phyloP scores from a whole-genome alignment of 1,140 invertebrate species.

The Pollicipes pollicipes region DNA sequence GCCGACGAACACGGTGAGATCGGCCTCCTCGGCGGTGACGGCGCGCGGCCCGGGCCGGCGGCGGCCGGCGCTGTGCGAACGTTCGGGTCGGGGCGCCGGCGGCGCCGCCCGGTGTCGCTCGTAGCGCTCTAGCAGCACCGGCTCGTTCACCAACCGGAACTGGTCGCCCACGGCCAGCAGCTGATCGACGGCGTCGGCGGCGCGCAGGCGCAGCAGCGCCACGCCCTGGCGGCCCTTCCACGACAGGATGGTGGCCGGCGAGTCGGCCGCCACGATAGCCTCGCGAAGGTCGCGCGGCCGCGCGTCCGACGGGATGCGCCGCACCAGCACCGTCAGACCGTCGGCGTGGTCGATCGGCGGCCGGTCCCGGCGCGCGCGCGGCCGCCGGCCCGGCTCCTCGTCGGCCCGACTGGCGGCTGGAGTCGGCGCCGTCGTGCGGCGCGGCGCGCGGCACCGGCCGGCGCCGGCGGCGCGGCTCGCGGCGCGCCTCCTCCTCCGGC shows the following conservation, averaged over 20 bases:
- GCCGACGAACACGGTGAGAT: background rate
- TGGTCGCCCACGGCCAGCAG: background rate
- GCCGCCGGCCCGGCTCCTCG: background rate
- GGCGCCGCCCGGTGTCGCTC: background rate
- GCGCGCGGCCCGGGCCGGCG: no score
- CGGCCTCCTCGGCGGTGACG: background rate
- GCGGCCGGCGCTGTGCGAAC: background rate
- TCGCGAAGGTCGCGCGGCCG: background rate
- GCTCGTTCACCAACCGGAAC: background rate
- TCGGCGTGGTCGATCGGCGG: background rate
- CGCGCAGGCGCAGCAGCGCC: background rate
- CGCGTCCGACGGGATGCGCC: background rate
- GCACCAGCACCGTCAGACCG: background rate
- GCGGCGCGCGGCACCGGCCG: constrained; percentile 31
- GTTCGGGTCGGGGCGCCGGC: background rate
- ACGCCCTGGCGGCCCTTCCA: background rate
- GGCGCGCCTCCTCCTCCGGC: constrained; percentile 46
- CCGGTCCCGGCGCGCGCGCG: background rate
- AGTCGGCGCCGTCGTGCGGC: constrained; percentile 20
- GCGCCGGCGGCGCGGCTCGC: constrained; percentile 30
- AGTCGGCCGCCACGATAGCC: background rate
- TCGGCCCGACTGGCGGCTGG: background rate
- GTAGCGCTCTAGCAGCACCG: background rate
- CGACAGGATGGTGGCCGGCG: background rate
- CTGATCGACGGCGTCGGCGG: background rate